phyloP scores from a whole-genome alignment of 2,888 invertebrate species.

The Drosophila dives region DNA sequence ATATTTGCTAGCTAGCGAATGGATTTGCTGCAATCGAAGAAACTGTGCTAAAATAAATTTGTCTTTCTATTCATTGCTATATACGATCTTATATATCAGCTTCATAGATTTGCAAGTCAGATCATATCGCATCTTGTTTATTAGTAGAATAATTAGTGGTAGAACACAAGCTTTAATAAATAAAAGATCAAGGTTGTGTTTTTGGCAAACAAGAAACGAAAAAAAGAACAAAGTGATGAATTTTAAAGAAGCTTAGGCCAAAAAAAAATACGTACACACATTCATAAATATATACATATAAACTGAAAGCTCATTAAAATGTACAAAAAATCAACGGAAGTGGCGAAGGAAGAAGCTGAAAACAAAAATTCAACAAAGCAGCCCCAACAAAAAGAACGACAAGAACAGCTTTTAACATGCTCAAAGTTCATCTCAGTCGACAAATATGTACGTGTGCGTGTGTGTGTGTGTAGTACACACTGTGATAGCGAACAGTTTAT shows the following conservation, averaged over 20 bases:
- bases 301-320: slow-evolving; percentile 54
- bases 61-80: neutral
- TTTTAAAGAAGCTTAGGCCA: neutral
- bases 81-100: neutral
- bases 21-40: neutral
- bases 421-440: slow-evolving; percentile 50
- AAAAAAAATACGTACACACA: neutral
- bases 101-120: neutral
- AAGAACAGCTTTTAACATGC: slow-evolving; percentile 11
- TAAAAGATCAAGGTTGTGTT: slow-evolving; percentile 62
- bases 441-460: slow-evolving; percentile 1
- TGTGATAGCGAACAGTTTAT: slow-evolving; percentile 37
- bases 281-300: neutral
- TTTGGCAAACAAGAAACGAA: slow-evolving; percentile 36
- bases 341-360: slow-evolving; percentile 15
- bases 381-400: neutral
- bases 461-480: slow-evolving; percentile 4
- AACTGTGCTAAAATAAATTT: neutral
- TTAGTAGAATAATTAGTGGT: slow-evolving; percentile 16
- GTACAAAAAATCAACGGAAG: slow-evolving; percentile 49
- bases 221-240: neutral
- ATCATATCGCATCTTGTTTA: slow-evolving; percentile 18
- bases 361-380: slow-evolving; percentile 8
- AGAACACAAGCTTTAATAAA: slow-evolving; percentile 51
- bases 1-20: neutral